Conservation (phyloP, 2,888 invertebrate genomes). For the Heterodera filipjevi region DNA sequence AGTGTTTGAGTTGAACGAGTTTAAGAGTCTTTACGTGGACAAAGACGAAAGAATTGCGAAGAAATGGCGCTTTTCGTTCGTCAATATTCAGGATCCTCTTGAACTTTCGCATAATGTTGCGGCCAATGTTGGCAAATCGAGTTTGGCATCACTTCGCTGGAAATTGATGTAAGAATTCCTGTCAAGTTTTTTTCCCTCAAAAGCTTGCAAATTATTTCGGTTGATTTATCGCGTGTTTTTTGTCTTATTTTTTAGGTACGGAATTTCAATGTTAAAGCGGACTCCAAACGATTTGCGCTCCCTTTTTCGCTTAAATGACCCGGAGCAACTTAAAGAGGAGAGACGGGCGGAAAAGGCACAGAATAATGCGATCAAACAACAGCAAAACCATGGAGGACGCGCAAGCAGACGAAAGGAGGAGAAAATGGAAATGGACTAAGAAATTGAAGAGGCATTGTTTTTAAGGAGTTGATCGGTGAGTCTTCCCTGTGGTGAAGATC, state of each 20-base stretch:
- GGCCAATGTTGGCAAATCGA: constrained; percentile 31
- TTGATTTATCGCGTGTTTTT: neutral
- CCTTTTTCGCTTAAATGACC: constrained; percentile 15
- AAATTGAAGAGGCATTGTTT: neutral
- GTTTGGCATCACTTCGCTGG: constrained; percentile 37
- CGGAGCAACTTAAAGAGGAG: constrained; percentile 3
- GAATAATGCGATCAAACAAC: neutral
- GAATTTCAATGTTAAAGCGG: constrained; percentile 21
- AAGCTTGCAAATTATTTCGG: too few relatives aligned
- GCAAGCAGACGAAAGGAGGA: neutral
- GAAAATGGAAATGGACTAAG: constrained; percentile 14
- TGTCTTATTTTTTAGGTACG: constrained; percentile 11
- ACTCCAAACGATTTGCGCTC: neutral
- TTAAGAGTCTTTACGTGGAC: constrained; percentile 12
- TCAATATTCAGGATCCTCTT: constrained; percentile 47
- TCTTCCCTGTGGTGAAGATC: neutral
- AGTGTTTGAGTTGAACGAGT: constrained; percentile 35
- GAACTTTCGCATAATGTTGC: constrained; percentile 47
- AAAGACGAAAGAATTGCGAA: constrained; percentile 31
- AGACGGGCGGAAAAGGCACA: constrained; percentile 9
- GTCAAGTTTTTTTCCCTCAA: neutral
- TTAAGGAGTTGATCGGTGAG: neutral
- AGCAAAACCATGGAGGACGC: neutral
- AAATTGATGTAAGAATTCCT: constrained; percentile 26
- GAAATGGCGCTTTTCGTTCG: constrained; percentile 40